Evolutionary conservation across 2,888 invertebrate genomes (phyloP), one percentile per base, ranked within the genome.

Genomic region (Ferdinandea cuprea): DNA sequence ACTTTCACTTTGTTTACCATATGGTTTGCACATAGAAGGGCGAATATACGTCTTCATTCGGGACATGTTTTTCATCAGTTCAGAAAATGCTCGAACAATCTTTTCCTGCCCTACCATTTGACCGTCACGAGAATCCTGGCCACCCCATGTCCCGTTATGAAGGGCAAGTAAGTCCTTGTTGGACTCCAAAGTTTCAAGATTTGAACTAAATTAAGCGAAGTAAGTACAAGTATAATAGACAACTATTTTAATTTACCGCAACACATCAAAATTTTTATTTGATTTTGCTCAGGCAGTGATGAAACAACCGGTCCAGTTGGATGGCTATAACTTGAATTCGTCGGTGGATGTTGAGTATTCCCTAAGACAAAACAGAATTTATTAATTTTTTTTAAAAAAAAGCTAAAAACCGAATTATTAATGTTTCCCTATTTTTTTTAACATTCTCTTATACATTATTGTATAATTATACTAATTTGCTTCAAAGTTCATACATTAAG

Each of bases 11-110:
- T 96, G 96, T 90, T 96, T 96, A 85, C 96, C 96, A 90, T 96
- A 96, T 19, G 96, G 96, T 91, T 96, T 96, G 77, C 96, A 96
- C 96, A 96, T 96, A 77, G 96, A 95, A 81, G 96, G 96, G 72
- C 96, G 93, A 87, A 96, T 96, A 88, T 96, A 96, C 56, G 96
- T 95, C 89, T 96, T 96, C 96, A 96, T 96, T 88, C 96, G 94
- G 86, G 95, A 94, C 94, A 96, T 94, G 91, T 96, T 96, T 88
- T 96, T 95, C 94, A 96, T 96, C 52, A 96, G 93, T 91, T 96
- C 96, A 0, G 95, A 94, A 91, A 96, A 96, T 15, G 96, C 95
- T 80, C 96, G 93, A 76, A 96, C 95, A 80, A 96, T 96, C 87
- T 96, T 96, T 91, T 96, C 96, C 90, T 96, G 96, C 0, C 96